A percentile compares a stretch with the other conserved stretches of the same genome.
phyloP scores from a whole-genome alignment of 2,888 invertebrate genomes.

The Calameuta pallipes region DNA sequence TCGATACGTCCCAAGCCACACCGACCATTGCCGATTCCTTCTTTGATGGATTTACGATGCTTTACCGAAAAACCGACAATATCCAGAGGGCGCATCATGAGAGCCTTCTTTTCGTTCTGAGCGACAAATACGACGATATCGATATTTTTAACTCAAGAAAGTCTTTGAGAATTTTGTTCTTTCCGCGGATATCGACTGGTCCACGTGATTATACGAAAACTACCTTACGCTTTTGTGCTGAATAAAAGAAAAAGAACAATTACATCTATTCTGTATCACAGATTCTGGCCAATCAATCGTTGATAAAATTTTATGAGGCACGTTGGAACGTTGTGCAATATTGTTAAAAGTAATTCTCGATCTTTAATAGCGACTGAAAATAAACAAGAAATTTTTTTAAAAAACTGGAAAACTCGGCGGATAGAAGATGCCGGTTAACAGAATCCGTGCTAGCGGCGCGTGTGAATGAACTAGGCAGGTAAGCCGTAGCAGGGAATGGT shows the following conservation, averaged over 20 bases:
- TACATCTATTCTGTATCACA: too few species aligned
- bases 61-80: conserved; percentile 12
- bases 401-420: background rate
- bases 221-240: too few species aligned
- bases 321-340: background rate
- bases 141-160: background rate
- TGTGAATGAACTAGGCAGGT: conserved; percentile 7
- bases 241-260: too few species aligned
- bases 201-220: too few species aligned
- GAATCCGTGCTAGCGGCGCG: conserved; percentile 1
- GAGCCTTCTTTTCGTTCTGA: background rate
- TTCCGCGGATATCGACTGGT: too few species aligned
- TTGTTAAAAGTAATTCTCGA: background rate
- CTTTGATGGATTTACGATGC: conserved; percentile 35
- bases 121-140: background rate
- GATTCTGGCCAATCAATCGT: too few species aligned
- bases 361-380: background rate
- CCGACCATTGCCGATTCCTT: conserved; percentile 19
- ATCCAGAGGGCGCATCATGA: background rate
- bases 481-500: conserved; percentile 16
- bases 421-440: conserved; percentile 1
- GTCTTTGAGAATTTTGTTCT: too few species aligned
- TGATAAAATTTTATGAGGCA: too few species aligned
- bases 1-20: conserved; percentile 20
- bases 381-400: background rate